Evolutionary conservation across 2,113 vertebrate species (phyloP).

Genomic region (Chrysemys picta): DNA sequence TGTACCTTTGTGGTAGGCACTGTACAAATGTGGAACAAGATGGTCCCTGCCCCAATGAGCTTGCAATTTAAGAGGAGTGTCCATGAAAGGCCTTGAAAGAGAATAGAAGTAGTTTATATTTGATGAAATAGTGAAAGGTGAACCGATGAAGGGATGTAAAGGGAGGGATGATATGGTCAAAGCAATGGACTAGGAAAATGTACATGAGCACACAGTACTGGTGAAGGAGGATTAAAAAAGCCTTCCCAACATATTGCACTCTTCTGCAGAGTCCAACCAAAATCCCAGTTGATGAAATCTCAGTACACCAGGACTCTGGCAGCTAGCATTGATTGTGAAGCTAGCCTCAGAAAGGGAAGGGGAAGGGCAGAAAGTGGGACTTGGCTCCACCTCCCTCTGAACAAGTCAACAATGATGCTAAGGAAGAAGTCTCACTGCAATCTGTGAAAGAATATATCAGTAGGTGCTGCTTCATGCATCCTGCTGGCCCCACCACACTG

Average conservation of each 20-base stretch:
- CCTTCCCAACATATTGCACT: not conserved
- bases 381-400: not conserved
- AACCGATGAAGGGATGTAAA: too few species aligned
- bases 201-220: rapidly evolving
- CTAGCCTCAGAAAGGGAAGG: not conserved
- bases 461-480: too few species aligned
- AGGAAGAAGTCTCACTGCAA: too few species aligned
- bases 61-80: not conserved
- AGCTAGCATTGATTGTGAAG: not conserved
- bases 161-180: too few species aligned
- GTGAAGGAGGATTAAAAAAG: not conserved
- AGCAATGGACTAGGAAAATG: too few species aligned
- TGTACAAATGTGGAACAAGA: not conserved
- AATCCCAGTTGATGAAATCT: not conserved
- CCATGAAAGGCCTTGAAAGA: not conserved
- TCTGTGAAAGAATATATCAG: too few species aligned
- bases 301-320: too few species aligned
- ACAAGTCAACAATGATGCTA: too few species aligned
- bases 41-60: not conserved
- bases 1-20: not conserved
- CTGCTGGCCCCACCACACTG: too few species aligned
- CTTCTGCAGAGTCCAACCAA: not conserved
- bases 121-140: too few species aligned
- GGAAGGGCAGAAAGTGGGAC: not conserved
- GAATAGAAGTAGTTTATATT: too few species aligned